A percentile compares a stretch with the other conserved stretches of the same genome.
These are phyloP conservation scores for Oryzias sinensis DNA, from an alignment of 2,797 vertebrate genomes.

Conservation along the genomic window DNA sequence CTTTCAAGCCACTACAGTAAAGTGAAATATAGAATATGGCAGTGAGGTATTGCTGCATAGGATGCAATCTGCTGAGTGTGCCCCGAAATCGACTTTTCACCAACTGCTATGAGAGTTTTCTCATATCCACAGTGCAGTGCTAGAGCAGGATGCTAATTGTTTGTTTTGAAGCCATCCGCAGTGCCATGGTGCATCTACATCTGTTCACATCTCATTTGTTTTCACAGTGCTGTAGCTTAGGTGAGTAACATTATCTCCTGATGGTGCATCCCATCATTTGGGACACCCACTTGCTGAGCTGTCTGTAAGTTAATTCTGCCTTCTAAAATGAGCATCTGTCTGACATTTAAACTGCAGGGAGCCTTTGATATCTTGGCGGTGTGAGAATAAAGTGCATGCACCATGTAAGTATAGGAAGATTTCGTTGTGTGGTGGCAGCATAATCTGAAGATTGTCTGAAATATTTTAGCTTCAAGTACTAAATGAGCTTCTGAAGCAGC, in stretches of 20 bases:
- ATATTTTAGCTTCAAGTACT: slow-evolving; percentile 60
- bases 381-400: slow-evolving; percentile 33
- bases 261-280: slow-evolving; percentile 56
- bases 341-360: slow-evolving; percentile 72
- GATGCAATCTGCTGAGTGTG: no score
- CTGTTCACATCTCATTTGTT: slow-evolving; percentile 48
- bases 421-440: slow-evolving; percentile 34
- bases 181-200: slow-evolving; percentile 33
- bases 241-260: slow-evolving; percentile 60
- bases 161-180: slow-evolving; percentile 44
- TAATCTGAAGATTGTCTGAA: slow-evolving; percentile 63
- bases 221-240: slow-evolving; percentile 45
- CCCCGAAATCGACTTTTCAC: no score
- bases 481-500: slow-evolving; percentile 60
- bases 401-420: slow-evolving; percentile 35
- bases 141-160: slow-evolving; percentile 8
- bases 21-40: slow-evolving; percentile 14
- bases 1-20: background rate
- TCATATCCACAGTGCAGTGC: slow-evolving; percentile 8
- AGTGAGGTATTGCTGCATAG: no score
- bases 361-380: slow-evolving; percentile 40
- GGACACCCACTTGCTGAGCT: slow-evolving; percentile 39
- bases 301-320: slow-evolving; percentile 70
- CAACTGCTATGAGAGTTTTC: slow-evolving; percentile 7
- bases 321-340: slow-evolving; percentile 60